Evolutionary conservation across 2,113 vertebrate genomes (phyloP).

Genomic region (Mastomys coucha): DNA sequence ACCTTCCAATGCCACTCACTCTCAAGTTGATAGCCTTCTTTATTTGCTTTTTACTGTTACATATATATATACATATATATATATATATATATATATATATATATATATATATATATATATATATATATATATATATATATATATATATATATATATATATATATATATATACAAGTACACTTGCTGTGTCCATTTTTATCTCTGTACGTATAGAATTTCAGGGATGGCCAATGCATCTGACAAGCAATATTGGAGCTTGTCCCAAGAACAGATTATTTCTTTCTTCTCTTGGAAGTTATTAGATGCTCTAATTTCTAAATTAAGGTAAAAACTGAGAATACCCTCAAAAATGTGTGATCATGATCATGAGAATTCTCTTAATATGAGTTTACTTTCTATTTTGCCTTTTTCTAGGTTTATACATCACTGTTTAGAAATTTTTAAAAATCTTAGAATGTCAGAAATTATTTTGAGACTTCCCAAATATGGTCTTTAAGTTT

Average conservation of each 20-base stretch:
- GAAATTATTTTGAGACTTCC: slow-evolving; percentile 16
- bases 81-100: no score
- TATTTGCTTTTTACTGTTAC: neutral
- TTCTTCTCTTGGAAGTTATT: neutral
- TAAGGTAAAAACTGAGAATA: neutral
- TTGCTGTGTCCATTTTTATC: neutral
- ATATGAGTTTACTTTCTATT: neutral
- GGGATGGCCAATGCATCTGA: no score
- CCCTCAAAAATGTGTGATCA: neutral
- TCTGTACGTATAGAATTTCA: neutral
- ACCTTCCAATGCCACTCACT: no score
- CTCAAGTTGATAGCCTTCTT: neutral
- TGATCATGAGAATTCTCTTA: neutral
- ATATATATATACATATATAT: neutral
- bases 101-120: neutral
- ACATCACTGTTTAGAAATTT: neutral
- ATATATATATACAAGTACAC: no score
- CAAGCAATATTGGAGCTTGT: neutral
- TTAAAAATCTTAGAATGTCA: neutral
- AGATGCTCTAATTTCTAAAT: neutral
- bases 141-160: neutral
- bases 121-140: neutral
- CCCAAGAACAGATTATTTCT: neutral
- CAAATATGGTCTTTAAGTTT: neutral
- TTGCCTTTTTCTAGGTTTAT: neutral